Conservation (phyloP, 2,797 vertebrate genomes). For the Molossus alvarezi region DNA sequence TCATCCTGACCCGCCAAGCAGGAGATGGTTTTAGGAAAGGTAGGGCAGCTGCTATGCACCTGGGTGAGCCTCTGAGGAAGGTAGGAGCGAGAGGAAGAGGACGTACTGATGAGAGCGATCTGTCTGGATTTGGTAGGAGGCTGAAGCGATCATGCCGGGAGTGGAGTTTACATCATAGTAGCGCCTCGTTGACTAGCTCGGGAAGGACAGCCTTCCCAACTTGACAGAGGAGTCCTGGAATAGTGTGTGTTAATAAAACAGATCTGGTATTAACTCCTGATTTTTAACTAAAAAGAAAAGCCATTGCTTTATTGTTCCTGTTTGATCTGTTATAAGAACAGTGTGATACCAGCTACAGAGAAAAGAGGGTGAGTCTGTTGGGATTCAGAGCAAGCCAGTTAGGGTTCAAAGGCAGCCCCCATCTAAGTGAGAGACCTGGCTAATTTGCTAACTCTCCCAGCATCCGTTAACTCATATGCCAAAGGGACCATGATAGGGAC, state of each 20-base stretch:
- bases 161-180: neutral
- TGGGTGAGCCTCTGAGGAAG: neutral
- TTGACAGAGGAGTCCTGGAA: neutral
- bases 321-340: neutral
- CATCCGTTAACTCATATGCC: neutral
- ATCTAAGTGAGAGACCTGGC: rapidly evolving
- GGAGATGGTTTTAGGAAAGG: conserved; percentile 10
- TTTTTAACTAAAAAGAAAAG: neutral
- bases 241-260: neutral
- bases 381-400: neutral
- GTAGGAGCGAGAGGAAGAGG: neutral
- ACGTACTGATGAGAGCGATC: conserved; percentile 35
- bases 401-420: neutral
- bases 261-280: neutral
- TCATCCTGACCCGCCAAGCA: neutral
- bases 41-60: conserved; percentile 1
- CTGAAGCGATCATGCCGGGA: neutral
- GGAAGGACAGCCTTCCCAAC: neutral
- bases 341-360: no score
- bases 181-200: neutral
- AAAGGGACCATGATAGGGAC: neutral
- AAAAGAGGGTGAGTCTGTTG: neutral
- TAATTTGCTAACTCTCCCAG: neutral
- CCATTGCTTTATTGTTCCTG: neutral
- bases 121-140: neutral